Base-by-base conservation (phyloP, 2,113 vertebrate species). In the Phrynocephalus versicolor region DNA sequence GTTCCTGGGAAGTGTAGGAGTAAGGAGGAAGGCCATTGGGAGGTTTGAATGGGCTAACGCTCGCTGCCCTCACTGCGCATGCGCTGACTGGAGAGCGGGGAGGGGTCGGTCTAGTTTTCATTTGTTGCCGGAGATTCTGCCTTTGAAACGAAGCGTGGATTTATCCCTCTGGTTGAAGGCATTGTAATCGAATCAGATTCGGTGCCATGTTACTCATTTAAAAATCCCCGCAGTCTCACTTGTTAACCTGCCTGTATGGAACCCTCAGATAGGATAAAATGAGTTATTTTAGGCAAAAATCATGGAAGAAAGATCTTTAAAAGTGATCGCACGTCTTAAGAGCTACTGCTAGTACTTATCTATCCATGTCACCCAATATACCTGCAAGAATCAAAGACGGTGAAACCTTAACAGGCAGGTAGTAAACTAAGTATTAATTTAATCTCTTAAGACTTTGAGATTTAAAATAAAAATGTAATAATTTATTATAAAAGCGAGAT, bases 1-100 rank as follows among this genome's bases (percentile, higher is more conserved):
- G 5, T 6, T 65, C 10, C 27, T 30, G 84, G 84, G 84, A 81
- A 55, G 18, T 30, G 78, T 74, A 86, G n/a, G n/a, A n/a, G 78
- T 86, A 57, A 12, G 9, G 25, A 37, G 2, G 13, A 1, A 23
- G 15, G 70, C n/a, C n/a, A 80, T 65, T 45, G 13, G 37, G 19
- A 6, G 27, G n/a, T 80, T 80, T 73, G 39, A 55, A 64, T 19
- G 35, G 57, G 9, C 33, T 74, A 86, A 86, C 84, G 78, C 57
- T n/a, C 51, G 4, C n/a, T 2, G n/a, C 15, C 1, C 4, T 18
- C 23, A 51, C 1, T 51, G 84, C 70, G 70, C 84, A 65, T 51
- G 84, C 78, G 67, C 67, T 15, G 25, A n/a, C 6, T 33, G 39
- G 18, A n/a, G 64, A 30, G 13, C 25, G 64, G 27, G 18, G 14